Conservation (phyloP, 1,140 invertebrate species). For the Meloidogyne floridensis region DNA sequence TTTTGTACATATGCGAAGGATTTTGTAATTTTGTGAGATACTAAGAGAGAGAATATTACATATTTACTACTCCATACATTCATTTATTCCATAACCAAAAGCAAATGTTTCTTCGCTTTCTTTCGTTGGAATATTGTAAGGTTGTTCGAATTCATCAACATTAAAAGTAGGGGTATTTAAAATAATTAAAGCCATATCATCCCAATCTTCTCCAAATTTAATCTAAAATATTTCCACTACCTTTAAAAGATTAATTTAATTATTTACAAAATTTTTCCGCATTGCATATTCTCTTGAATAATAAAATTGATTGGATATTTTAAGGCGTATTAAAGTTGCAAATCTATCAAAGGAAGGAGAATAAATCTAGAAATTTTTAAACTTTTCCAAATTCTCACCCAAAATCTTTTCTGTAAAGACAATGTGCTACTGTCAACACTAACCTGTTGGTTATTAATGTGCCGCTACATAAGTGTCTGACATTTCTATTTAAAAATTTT, state of each 20-base stretch:
- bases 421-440: constrained; percentile 10
- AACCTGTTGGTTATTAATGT: neutral
- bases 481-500: neutral
- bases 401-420: constrained; percentile 7
- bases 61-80: neutral
- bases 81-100: constrained; percentile 1
- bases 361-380: neutral
- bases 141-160: neutral
- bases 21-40: too few species aligned
- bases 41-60: too few species aligned
- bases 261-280: neutral
- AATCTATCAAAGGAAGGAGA: neutral
- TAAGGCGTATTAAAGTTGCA: neutral
- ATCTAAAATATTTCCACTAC: neutral
- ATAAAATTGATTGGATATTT: neutral
- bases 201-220: neutral
- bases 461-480: neutral
- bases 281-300: neutral
- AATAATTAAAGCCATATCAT: constrained; percentile 6
- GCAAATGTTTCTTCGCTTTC: neutral
- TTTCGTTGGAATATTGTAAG: neutral
- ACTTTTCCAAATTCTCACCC: neutral
- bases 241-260: neutral
- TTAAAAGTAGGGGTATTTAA: neutral
- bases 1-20: too few species aligned